Conservation (phyloP, 2,797 vertebrate genomes). For the Columba guinea region DNA sequence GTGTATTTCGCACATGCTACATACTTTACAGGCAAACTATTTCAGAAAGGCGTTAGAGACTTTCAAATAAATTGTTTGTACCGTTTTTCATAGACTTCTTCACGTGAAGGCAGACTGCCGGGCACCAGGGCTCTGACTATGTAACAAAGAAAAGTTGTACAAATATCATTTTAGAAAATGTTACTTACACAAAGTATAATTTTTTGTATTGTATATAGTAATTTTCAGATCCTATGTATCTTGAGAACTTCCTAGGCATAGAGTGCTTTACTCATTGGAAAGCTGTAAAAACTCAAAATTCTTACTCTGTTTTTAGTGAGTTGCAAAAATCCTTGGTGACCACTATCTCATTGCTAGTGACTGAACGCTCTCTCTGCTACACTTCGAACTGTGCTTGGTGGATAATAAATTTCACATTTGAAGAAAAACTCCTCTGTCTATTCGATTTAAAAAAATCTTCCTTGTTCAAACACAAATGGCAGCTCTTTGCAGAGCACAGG, state of each 20-base stretch:
- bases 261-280: neutral
- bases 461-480: neutral
- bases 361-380: neutral
- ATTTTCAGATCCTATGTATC: neutral
- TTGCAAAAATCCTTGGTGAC: neutral
- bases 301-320: neutral
- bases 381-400: neutral
- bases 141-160: neutral
- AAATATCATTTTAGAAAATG: neutral
- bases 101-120: neutral
- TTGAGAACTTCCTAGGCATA: neutral
- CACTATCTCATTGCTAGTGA: fast-evolving
- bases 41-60: slow-evolving; percentile 4
- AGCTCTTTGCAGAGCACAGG: neutral
- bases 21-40: slow-evolving; percentile 36
- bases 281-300: neutral
- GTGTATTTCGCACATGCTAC: neutral
- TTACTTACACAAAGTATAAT: neutral
- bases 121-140: neutral
- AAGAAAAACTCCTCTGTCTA: neutral
- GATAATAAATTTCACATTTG: neutral
- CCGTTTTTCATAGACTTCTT: neutral
- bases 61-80: slow-evolving; percentile 5
- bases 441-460: neutral
- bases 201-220: neutral